Evolutionary conservation across 2,797 vertebrate genomes (phyloP), one percentile per base, ranked within the genome.

Genomic region (Danio albolineatus): DNA sequence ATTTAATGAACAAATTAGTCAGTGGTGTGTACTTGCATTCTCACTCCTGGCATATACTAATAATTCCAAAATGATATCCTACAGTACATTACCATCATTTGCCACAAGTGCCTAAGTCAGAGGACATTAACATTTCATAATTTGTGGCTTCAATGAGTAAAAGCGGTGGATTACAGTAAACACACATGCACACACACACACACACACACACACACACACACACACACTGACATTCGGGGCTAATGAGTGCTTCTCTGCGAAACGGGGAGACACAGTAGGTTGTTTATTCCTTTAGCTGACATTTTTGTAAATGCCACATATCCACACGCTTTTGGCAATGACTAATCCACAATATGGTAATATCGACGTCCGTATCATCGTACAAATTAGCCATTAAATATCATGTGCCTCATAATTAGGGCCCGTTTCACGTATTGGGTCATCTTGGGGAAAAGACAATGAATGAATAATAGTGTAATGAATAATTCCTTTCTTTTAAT

Each of bases 251-350:
- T 71, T 75, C 84, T 80, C 74, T 61, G 72, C 80, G 60, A 79
- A 84, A 88, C 83, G 74, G 84, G 82, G 87, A 87, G 82, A 82
- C 87, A 87, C 81, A 83, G 74, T 69, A 75, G 70, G 84, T 80
- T 92, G 88, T 91, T 91, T 92, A 87, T 90, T 89, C 80, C 85
- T 89, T 86, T 85, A 75, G 84, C 79, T 94, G 94, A 92, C 92
- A 94, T 94, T 94, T 94, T 90, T 87, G 88, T 82, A 94, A 94
- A 94, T 94, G 92, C 87, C 93, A 94, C 85, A 85, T 89, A 87
- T 90, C 88, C 85, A 78, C 80, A 46, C 82, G 54, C 82, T 83
- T 77, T 85, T 78, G 78, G 84, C 83, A 75, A 66, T 78, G 83
- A 88, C 84, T 88, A 81, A 82, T 82, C 60, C 85, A 84, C 81